phyloP scores from a whole-genome alignment of 2,797 vertebrate species.

The Hippopotamyrus pictus region DNA sequence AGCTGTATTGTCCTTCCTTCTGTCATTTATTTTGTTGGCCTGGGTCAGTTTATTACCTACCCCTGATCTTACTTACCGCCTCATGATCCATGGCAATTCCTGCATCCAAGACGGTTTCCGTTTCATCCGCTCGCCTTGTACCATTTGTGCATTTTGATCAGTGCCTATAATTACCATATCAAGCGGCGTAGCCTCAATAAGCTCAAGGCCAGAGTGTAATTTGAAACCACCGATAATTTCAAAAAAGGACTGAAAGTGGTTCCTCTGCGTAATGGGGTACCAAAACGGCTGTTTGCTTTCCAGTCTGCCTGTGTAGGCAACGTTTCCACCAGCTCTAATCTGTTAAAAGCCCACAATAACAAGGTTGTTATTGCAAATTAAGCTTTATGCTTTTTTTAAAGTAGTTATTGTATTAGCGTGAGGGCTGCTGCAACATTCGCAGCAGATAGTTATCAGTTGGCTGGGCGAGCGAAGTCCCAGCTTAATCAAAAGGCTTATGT shows the following conservation, averaged over 20 bases:
- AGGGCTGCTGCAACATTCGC: neutral
- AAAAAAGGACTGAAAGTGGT: neutral
- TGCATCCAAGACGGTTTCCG: neutral
- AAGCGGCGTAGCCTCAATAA: neutral
- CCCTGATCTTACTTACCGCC: neutral
- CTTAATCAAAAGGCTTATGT: slow-evolving; percentile 10
- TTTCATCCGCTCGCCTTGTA: neutral
- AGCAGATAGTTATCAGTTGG: neutral
- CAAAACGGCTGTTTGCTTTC: neutral
- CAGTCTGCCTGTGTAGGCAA: neutral
- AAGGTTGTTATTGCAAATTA: slow-evolving; percentile 7
- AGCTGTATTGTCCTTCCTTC: neutral
- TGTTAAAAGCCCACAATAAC: slow-evolving; percentile 6
- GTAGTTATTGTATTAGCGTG: neutral
- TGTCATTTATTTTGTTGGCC: neutral
- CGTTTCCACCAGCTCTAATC: neutral
- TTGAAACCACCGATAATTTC: neutral
- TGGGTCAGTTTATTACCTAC: neutral
- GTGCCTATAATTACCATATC: slow-evolving; percentile 10
- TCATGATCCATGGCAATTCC: neutral
- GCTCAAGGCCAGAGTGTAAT: neutral
- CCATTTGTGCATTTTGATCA: neutral
- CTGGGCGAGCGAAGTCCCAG: neutral
- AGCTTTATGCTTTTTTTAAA: neutral
- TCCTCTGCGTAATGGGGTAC: neutral